Conservation (phyloP, 2,113 vertebrate genomes). For the Elaphurus davidianus region DNA sequence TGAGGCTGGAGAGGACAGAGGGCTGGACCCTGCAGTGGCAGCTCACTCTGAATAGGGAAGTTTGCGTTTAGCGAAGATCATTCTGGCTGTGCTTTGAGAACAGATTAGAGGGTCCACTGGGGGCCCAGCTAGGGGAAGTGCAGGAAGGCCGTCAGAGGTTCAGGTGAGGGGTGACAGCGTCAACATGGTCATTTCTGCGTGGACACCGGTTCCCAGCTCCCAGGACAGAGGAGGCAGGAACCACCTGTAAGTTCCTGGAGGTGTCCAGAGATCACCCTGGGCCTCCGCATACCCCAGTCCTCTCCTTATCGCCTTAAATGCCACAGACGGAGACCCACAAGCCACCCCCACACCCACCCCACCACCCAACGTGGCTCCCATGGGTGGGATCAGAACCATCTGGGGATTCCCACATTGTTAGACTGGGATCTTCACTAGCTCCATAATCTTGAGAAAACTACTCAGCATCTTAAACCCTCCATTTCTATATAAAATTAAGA, state of each 20-base stretch:
- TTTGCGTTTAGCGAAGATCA: neutral
- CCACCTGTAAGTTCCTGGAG: neutral
- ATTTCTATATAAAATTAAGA: neutral
- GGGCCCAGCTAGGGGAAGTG: neutral
- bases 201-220: neutral
- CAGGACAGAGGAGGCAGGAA: neutral
- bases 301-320: neutral
- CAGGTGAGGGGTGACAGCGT: accelerated
- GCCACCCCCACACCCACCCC: neutral
- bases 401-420: neutral
- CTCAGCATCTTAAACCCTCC: neutral
- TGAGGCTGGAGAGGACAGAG: neutral
- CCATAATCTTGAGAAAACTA: neutral
- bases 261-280: accelerated
- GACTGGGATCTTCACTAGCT: neutral
- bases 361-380: accelerated
- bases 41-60: neutral
- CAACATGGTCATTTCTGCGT: accelerated
- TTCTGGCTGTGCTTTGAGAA: neutral
- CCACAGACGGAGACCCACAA: neutral
- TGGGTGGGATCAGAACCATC: neutral
- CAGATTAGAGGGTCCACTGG: neutral
- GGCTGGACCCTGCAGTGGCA: neutral
- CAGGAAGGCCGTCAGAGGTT: neutral
- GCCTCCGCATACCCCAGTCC: neutral